Evolutionary conservation across 2,888 invertebrate genomes (phyloP), one percentile per base, ranked within the genome.

Genomic region (Acleris emargana): DNA sequence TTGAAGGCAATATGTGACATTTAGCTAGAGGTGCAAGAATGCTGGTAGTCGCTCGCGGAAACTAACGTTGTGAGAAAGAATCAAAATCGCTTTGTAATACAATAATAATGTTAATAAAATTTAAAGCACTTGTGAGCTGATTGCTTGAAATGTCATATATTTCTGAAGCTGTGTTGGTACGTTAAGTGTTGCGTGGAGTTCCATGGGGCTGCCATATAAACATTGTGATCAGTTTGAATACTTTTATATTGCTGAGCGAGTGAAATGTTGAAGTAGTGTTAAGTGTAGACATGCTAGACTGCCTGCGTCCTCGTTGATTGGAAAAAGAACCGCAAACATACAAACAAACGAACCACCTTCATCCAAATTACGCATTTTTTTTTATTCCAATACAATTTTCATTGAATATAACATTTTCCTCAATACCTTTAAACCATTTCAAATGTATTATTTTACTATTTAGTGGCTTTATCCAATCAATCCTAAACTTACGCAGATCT

Each of bases 201-300:
- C 89, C 86, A 86, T 86, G 87, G 91, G 84, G 77, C 90, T 88
- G 92, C 91, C 91, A 91, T 91, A 91, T 91, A 55, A 90, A 87
- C 82, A 84, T 84, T 92, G 91, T 91, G 92, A 92, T 91, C 89
- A 84, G 89, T 91, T 91, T 92, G 87, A 91, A 89, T 91, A 92
- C 90, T 91, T 92, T 91, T 92, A 91, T 91, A 91, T 87, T 89
- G 88, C 89, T 86, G 88, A 86, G 82, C 84, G 88, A 83, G 81
- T 86, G 84, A 84, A 85, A 79, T 83, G 83, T 86, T 86, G 82
- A 83, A 78, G 81, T 89, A 88, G 83, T 87, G 82, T 86, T 90
- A 91, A 91, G 90, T 79, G 80, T 92, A 91, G 92, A 90, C 84
- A 80, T 89, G 92, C 91, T 92, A 92, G 91, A 88, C 79, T 88